phyloP scores from a whole-genome alignment of 2,797 vertebrate species.

The Lutjanus argentimaculatus region DNA sequence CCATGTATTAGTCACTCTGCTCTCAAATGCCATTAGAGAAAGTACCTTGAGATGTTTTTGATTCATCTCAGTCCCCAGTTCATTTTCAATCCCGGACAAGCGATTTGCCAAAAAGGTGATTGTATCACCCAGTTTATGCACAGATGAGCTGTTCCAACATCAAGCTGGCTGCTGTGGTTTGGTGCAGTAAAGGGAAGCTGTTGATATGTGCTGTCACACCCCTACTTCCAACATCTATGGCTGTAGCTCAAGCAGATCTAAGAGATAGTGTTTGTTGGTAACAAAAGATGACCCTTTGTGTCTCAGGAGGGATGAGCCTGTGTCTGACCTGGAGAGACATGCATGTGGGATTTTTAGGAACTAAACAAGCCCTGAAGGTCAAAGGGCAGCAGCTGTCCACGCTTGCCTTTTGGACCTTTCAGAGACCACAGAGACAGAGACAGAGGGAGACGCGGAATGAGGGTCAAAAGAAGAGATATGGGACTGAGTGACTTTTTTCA shows the following conservation, averaged over 20 bases:
- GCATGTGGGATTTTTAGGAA: constrained; percentile 44
- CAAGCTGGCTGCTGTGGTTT: too few species aligned
- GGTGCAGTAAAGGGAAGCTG: too few species aligned
- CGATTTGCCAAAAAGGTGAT: too few species aligned
- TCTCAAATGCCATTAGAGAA: too few species aligned
- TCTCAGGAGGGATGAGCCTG: constrained; percentile 9
- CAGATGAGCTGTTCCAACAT: too few species aligned
- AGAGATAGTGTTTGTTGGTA: background rate
- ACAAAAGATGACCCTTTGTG: background rate
- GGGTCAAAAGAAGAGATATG: constrained; percentile 33
- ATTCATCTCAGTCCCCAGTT: too few species aligned
- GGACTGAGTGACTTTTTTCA: constrained; percentile 5
- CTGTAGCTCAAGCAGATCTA: background rate
- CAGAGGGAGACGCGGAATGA: background rate
- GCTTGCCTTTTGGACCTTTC: constrained; percentile 41
- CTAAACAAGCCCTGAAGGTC: constrained; percentile 35
- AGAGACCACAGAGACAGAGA: constrained; percentile 29
- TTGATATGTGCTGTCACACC: too few species aligned
- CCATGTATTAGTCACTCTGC: too few species aligned
- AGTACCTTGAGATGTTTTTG: too few species aligned
- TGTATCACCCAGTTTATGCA: too few species aligned
- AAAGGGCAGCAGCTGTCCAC: constrained; percentile 62
- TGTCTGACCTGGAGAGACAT: constrained; percentile 28
- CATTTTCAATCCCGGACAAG: too few species aligned
- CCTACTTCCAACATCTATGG: too few species aligned